These are phyloP conservation scores for Nyctereutes procyonoides DNA, from an alignment of 2,113 vertebrate genomes.

Conservation along the genomic window DNA sequence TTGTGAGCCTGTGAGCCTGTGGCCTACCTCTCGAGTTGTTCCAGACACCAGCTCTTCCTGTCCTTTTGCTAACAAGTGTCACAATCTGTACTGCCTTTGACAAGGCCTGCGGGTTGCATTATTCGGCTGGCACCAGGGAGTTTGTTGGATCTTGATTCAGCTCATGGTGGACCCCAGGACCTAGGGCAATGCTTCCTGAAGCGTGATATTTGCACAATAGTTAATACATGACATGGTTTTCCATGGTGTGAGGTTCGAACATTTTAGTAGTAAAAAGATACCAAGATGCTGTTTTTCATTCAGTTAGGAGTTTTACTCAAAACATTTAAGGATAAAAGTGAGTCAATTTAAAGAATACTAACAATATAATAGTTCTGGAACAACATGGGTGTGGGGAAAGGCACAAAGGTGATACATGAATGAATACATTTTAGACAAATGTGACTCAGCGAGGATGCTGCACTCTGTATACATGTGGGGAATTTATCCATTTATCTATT, in stretches of 20 bases:
- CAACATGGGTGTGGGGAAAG: neutral
- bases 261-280: neutral
- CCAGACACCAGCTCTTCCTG: neutral
- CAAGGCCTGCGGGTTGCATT: neutral
- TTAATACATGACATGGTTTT: neutral
- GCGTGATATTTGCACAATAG: neutral
- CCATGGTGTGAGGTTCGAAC: neutral
- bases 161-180: neutral
- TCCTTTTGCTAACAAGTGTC: neutral
- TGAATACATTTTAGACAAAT: neutral
- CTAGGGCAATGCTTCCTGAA: neutral
- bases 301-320: neutral
- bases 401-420: neutral
- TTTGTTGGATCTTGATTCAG: neutral
- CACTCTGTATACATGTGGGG: fast-evolving
- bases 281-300: neutral
- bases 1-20: neutral
- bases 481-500: neutral
- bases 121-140: neutral
- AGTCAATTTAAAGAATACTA: neutral
- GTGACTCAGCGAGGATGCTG: neutral
- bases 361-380: neutral
- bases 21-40: neutral
- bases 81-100: neutral
- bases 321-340: neutral